Conservation (phyloP, 2,113 vertebrate genomes). For the Laticauda laticaudata region DNA sequence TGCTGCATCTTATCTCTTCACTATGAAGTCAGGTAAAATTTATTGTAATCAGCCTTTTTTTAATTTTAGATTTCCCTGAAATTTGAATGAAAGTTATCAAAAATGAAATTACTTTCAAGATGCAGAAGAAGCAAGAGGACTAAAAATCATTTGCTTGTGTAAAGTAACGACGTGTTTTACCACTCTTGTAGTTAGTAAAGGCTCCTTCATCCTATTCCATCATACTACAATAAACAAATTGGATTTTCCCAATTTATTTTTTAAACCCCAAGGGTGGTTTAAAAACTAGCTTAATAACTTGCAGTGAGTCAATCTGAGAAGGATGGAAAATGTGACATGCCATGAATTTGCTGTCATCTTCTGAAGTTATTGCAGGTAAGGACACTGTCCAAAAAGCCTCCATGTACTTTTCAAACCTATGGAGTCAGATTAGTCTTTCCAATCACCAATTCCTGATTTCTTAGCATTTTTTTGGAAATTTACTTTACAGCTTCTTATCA, state of each 20-base stretch:
- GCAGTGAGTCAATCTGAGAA: not conserved
- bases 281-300: not conserved
- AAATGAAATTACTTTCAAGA: slow-evolving; percentile 31
- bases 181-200: not conserved
- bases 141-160: not conserved
- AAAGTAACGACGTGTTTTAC: not conserved
- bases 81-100: slow-evolving; percentile 38
- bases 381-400: not conserved
- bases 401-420: not conserved
- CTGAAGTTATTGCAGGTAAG: too few relatives aligned
- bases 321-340: not conserved
- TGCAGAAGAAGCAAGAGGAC: not conserved
- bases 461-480: not conserved
- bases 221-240: not conserved
- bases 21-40: slow-evolving; percentile 31
- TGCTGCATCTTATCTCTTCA: slow-evolving; percentile 8
- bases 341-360: not conserved
- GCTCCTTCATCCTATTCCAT: not conserved
- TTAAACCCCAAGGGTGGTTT: too few relatives aligned
- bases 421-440: not conserved
- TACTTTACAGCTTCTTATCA: not conserved
- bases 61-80: slow-evolving; percentile 33
- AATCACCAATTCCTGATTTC: not conserved
- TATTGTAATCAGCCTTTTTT: slow-evolving; percentile 24
- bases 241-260: not conserved